Evolutionary conservation across 2,797 vertebrate genomes (phyloP).

Genomic region (Leucoraja ocellata): DNA sequence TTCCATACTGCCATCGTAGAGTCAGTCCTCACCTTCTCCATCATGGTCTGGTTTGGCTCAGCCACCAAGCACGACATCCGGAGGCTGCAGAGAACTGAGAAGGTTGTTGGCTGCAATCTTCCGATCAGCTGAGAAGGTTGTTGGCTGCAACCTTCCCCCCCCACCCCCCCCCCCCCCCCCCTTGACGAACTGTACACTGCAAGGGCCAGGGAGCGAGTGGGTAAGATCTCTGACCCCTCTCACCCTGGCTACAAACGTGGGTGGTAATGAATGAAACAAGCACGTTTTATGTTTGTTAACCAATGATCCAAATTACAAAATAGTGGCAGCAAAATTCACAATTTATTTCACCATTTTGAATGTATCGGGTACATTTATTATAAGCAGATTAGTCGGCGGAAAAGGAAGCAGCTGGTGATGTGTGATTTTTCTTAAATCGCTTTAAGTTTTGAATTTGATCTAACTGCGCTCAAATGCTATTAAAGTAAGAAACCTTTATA

Average conservation of each 20-base stretch:
- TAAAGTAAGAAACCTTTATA: background rate
- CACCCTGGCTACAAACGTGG: background rate
- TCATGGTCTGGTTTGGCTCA: no score
- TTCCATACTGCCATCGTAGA: no score
- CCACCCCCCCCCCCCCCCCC: no score
- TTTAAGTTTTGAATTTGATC: background rate
- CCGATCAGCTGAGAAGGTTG: no score
- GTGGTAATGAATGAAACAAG: constrained; percentile 2
- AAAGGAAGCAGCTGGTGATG: background rate
- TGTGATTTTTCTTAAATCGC: background rate
- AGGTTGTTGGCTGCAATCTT: no score
- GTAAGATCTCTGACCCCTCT: no score
- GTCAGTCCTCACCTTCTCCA: no score
- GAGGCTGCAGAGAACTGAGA: no score
- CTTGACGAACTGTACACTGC: no score
- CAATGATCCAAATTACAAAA: background rate
- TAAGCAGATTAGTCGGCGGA: background rate
- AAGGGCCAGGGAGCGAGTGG: no score
- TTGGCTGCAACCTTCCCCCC: no score
- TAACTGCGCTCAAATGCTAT: background rate
- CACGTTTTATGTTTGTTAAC: constrained; percentile 1
- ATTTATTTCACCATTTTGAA: background rate
- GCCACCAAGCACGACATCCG: no score
- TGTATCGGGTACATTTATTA: background rate
- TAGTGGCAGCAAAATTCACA: background rate